Percentiles rank a stretch among this genome's conserved stretches.
phyloP scores from a whole-genome alignment of 2,888 invertebrate species.

The Cheilosia scutellata region DNA sequence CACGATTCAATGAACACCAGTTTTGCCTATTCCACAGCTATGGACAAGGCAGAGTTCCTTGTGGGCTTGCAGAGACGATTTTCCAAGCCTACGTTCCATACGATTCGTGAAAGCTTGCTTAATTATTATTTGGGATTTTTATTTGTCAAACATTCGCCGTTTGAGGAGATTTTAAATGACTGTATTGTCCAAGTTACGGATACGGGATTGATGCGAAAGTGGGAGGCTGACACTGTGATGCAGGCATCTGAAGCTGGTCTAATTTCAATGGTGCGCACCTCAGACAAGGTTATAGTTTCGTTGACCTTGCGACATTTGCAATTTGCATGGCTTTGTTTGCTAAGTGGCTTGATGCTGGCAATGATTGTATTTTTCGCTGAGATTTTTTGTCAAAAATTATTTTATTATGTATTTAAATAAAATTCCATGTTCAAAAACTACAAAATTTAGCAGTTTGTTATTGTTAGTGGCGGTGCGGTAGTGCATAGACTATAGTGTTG shows the following conservation, averaged over 20 bases:
- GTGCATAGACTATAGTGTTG: too few species aligned
- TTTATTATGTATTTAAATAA: not conserved
- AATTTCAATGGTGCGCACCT: not conserved
- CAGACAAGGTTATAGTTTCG: not conserved
- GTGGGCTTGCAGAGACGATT: constrained; percentile 16
- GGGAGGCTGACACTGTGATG: constrained; percentile 14
- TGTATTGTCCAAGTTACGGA: constrained; percentile 29
- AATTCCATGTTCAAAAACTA: not conserved
- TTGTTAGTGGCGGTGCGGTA: too few species aligned
- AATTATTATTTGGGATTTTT: constrained; percentile 29
- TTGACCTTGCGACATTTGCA: constrained; percentile 1
- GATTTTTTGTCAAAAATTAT: constrained; percentile 16
- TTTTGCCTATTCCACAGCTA: constrained; percentile 9
- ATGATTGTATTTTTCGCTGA: constrained; percentile 10
- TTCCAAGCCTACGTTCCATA: constrained; percentile 21
- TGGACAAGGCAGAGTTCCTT: constrained; percentile 32
- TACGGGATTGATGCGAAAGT: constrained; percentile 49
- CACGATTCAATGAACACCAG: constrained; percentile 43
- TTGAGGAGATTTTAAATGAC: constrained; percentile 17
- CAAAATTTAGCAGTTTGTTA: too few species aligned
- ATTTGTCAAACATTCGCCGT: constrained; percentile 30
- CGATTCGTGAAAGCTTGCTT: constrained; percentile 2
- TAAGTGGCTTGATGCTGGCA: constrained; percentile 14
- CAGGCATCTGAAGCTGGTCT: not conserved
- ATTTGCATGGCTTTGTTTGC: constrained; percentile 43